Percentiles rank a stretch among this genome's conserved stretches.
Evolutionary conservation across 2,888 invertebrate species (phyloP).

Genomic region (Pseudolycoriella hygida): DNA sequence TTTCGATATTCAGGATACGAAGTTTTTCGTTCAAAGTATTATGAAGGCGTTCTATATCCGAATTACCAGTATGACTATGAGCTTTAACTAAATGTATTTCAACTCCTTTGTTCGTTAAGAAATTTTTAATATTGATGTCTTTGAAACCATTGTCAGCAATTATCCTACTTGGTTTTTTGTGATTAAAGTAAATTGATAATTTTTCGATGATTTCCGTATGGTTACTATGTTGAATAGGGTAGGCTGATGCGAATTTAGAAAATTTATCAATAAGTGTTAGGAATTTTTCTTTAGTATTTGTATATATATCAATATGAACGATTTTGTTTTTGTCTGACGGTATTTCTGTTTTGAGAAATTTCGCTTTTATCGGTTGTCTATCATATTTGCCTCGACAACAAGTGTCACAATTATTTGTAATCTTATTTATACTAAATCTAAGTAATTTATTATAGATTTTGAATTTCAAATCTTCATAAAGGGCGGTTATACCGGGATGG

Average conservation of each 20-base stretch:
- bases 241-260: conserved; percentile 9
- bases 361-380: conserved; percentile 5
- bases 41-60: conserved; percentile 7
- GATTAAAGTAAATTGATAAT: conserved; percentile 4
- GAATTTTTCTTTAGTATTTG: conserved; percentile 8
- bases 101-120: conserved; percentile 4
- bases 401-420: conserved; percentile 8
- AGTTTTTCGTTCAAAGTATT: conserved; percentile 3
- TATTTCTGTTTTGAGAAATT: not conserved
- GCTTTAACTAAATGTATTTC: conserved; percentile 3
- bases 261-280: conserved; percentile 10
- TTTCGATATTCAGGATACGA: not conserved
- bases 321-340: no score
- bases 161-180: conserved; percentile 6
- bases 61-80: conserved; percentile 8
- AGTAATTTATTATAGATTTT: conserved; percentile 7
- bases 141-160: conserved; percentile 6
- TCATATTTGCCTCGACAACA: conserved; percentile 6
- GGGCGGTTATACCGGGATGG: conserved; percentile 7
- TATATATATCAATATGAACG: not conserved
- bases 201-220: conserved; percentile 7
- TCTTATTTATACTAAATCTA: conserved; percentile 7
- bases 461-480: conserved; percentile 7
- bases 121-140: conserved; percentile 3
- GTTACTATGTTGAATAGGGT: conserved; percentile 8